Base-by-base conservation (phyloP, 2,797 vertebrate species). In the Toxotes lorentzi region DNA sequence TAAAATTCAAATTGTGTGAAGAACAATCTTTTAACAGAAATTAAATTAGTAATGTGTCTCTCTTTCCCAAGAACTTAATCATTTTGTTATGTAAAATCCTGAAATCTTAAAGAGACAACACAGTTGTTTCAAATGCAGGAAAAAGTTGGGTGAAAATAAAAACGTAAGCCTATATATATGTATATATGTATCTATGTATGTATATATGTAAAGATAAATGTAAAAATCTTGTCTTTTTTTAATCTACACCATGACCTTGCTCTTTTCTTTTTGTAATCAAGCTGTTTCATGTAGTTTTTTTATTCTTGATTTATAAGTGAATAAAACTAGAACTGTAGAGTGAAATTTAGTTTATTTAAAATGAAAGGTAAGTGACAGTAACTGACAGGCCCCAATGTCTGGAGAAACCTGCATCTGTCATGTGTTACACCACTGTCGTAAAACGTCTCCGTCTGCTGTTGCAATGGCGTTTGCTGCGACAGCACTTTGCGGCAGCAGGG, bases 401-500 rank as follows among this genome's bases (percentile, higher is more conserved):
- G 19, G 10, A 54, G 60, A 56, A 53, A 14, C 12, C 12, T 7
- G 54, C 59, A 63, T 48, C 57, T 78, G 66, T 35, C 75, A 84
- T 56, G 70, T 32, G 73, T 86, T 88, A 72, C 89, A 65, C 79
- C 54, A 85, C 86, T 95, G 94, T 93, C 94, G 95, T 95, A 95
- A 95, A 95, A 87, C 81, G 72, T 23, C 35, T 61, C 84, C 45
- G 58, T 38, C 60, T 88, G 79, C 84, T 81, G 92, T 92, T 83
- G 92, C 90, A 93, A 94, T 93, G 92, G 92, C 87, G 89, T 92
- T 91, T 88, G 90, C 88, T 86, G 87, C 91, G 91, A 91, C 91
- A 82, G 82, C 90, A 84, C 78, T 95, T 95, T 94, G 71, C 95
- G 94, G 95, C 93, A 95, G 93, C 86, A 85, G 92, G 91, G 90